These are phyloP conservation scores for Dermolepida albohirtum DNA, from an alignment of 2,888 invertebrate species.

Conservation along the genomic window DNA sequence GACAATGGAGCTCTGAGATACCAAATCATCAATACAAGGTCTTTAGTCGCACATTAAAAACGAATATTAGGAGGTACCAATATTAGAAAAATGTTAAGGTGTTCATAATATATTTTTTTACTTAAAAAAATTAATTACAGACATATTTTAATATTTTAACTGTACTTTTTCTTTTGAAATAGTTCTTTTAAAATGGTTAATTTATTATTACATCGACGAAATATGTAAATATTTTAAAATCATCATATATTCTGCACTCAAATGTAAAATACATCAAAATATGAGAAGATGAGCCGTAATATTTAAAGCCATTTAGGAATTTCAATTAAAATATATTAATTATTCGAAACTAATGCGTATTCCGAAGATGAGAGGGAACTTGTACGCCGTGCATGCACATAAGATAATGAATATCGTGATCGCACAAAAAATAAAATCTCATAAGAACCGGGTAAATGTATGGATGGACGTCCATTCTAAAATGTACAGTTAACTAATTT, in stretches of 20 bases:
- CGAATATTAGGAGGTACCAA: no score
- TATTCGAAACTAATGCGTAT: slow-evolving; percentile 31
- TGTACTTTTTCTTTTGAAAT: no score
- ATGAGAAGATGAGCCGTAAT: slow-evolving; percentile 19
- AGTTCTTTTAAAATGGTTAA: no score
- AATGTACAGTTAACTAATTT: slow-evolving; percentile 37
- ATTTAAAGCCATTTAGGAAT: slow-evolving; percentile 22
- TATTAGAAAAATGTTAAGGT: no score
- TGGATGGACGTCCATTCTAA: slow-evolving; percentile 27
- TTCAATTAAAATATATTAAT: slow-evolving; percentile 34
- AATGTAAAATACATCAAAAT: slow-evolving; percentile 12
- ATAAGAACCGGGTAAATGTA: slow-evolving; percentile 6
- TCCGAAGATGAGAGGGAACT: slow-evolving; percentile 19
- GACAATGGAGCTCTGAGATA: no score
- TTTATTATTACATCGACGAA: no score
- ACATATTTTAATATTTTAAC: no score
- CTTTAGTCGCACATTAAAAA: no score
- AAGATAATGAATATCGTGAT: slow-evolving; percentile 33
- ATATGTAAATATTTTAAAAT: neutral
- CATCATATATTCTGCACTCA: slow-evolving; percentile 16
- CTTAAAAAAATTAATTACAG: no score
- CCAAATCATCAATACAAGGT: no score
- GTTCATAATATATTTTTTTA: no score
- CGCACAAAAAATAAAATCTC: slow-evolving; percentile 29
- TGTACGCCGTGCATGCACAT: slow-evolving; percentile 15